Percentiles rank a stretch among this genome's conserved stretches.
These are phyloP conservation scores for Nesogale talazaci DNA, from an alignment of 2,113 vertebrate species.

Conservation along the genomic window DNA sequence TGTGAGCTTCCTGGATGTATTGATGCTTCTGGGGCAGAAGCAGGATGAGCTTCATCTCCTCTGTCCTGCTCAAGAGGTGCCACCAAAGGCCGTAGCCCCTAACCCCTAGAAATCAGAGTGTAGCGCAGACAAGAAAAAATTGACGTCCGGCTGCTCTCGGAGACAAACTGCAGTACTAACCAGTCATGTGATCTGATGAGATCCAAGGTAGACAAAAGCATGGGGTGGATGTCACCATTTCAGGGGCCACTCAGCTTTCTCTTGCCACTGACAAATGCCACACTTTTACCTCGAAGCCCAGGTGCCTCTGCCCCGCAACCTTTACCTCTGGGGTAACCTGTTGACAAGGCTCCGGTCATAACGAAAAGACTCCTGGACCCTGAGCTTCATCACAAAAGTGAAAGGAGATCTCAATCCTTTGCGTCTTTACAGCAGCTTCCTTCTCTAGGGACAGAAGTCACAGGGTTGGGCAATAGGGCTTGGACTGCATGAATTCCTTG, in stretches of 20 bases:
- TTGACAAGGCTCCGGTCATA: neutral
- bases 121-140: constrained; percentile 24
- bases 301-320: neutral
- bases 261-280: constrained; percentile 5
- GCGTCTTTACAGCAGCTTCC: constrained; percentile 10
- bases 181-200: neutral
- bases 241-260: neutral
- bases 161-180: constrained; percentile 25
- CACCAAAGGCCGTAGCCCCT: neutral
- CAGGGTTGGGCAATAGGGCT: neutral
- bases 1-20: constrained; percentile 36
- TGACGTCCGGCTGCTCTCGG: constrained; percentile 31
- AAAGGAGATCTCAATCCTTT: constrained; percentile 19
- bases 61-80: constrained; percentile 41
- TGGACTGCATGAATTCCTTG: constrained; percentile 42
- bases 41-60: constrained; percentile 36
- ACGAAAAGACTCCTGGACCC: neutral
- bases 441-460: constrained; percentile 49
- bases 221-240: neutral
- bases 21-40: constrained; percentile 28
- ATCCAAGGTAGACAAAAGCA: neutral
- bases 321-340: neutral
- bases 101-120: constrained; percentile 25
- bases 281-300: constrained; percentile 5
- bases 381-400: constrained; percentile 34